These are phyloP conservation scores for Ambastaia sidthimunki DNA, from an alignment of 2,797 vertebrate species.

Conservation along the genomic window DNA sequence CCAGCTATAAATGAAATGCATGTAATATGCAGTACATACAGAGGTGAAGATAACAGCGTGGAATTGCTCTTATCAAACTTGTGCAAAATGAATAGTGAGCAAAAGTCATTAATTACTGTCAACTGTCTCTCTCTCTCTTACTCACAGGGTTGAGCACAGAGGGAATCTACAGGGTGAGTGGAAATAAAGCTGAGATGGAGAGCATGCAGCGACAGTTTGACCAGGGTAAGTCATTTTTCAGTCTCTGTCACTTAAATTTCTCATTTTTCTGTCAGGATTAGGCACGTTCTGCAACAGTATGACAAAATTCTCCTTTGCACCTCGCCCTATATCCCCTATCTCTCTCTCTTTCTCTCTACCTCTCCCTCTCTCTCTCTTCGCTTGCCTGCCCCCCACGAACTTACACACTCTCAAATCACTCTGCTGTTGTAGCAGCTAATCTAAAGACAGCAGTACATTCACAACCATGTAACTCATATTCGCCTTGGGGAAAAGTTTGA, in stretches of 20 bases:
- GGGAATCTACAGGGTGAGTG: constrained; percentile 94
- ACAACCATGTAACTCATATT: constrained; percentile 32
- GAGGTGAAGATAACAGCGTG: constrained; percentile 16
- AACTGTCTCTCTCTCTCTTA: constrained; percentile 3
- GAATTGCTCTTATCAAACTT: constrained; percentile 29
- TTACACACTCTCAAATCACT: not conserved
- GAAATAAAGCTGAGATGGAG: constrained; percentile 97
- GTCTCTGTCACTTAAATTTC: not conserved
- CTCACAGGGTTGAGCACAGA: constrained; percentile 87
- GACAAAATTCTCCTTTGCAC: too few species aligned
- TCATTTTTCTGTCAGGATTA: not conserved
- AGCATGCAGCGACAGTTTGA: constrained; percentile 94
- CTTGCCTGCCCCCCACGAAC: not conserved
- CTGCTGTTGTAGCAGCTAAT: constrained; percentile 7
- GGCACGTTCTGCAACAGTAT: not conserved
- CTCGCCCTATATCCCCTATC: not conserved
- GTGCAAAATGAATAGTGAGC: constrained; percentile 16
- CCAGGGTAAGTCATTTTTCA: constrained; percentile 81
- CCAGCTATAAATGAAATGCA: constrained; percentile 25
- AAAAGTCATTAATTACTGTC: constrained; percentile 34
- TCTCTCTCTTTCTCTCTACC: not conserved
- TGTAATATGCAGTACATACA: not conserved
- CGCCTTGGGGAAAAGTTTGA: constrained; percentile 34
- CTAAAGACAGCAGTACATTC: constrained; percentile 14
- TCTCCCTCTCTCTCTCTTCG: not conserved